Evolutionary conservation across 1,140 invertebrate genomes (phyloP).

Genomic region (Cryptotermes secundus): DNA sequence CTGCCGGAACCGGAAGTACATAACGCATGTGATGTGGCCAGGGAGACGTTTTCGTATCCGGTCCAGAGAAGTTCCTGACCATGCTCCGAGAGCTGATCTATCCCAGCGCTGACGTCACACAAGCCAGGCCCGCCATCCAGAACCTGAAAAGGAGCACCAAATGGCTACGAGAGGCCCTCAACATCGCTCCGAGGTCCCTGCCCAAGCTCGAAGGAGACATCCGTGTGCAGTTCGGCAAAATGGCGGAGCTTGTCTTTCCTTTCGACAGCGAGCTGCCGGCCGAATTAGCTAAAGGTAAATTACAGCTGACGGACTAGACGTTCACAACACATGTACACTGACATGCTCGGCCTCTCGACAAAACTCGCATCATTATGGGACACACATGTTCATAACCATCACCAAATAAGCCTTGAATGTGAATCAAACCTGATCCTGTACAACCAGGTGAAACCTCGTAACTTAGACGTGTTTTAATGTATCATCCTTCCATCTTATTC

Average conservation of each 20-base stretch:
- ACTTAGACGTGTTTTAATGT: no score
- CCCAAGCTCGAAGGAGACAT: not conserved
- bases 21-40: no score
- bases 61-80: not conserved
- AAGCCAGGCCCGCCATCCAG: not conserved
- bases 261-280: not conserved
- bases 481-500: no score
- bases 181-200: not conserved
- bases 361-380: no score
- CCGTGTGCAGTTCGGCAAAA: not conserved
- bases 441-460: no score
- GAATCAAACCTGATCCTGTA: no score
- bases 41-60: not conserved
- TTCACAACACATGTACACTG: no score
- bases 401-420: no score
- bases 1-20: no score
- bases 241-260: not conserved
- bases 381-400: no score
- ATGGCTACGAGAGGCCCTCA: not conserved
- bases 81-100: not conserved
- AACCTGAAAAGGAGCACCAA: not conserved
- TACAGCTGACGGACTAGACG: no score
- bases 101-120: not conserved
- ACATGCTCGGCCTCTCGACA: no score
- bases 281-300: not conserved